Evolutionary conservation across 1,140 invertebrate species (phyloP).

Genomic region (Hestina assimilis): DNA sequence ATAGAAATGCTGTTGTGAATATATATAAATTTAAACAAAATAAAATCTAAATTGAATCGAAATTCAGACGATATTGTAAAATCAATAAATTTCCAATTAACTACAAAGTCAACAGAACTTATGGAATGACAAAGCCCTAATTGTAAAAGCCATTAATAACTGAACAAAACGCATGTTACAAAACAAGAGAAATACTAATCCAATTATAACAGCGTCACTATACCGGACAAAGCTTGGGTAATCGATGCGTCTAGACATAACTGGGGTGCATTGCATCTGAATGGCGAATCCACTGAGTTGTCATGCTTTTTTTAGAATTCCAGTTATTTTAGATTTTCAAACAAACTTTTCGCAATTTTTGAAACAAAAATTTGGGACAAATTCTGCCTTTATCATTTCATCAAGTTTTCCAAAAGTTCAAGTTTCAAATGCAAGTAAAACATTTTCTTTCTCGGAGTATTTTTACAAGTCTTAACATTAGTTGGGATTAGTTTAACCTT

Average conservation of each 20-base stretch:
- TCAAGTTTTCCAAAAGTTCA: neutral
- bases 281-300: neutral
- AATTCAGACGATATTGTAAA: no score
- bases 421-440: no score
- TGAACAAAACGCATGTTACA: neutral
- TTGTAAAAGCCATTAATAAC: neutral
- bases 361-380: neutral
- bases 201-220: conserved; percentile 21
- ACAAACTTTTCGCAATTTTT: neutral
- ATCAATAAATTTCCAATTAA: no score
- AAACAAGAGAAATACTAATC: conserved; percentile 20
- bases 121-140: neutral
- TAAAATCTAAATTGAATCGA: no score
- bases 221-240: conserved; percentile 34
- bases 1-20: no score
- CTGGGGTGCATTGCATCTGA: conserved; percentile 13
- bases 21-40: no score
- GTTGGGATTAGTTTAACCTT: no score
- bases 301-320: neutral
- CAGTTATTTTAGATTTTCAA: neutral
- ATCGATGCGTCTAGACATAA: conserved; percentile 71
- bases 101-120: neutral
- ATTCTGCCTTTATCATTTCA: no score
- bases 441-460: no score
- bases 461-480: no score